Conservation (phyloP, 1,140 invertebrate species). For the Marisa cornuarietis region DNA sequence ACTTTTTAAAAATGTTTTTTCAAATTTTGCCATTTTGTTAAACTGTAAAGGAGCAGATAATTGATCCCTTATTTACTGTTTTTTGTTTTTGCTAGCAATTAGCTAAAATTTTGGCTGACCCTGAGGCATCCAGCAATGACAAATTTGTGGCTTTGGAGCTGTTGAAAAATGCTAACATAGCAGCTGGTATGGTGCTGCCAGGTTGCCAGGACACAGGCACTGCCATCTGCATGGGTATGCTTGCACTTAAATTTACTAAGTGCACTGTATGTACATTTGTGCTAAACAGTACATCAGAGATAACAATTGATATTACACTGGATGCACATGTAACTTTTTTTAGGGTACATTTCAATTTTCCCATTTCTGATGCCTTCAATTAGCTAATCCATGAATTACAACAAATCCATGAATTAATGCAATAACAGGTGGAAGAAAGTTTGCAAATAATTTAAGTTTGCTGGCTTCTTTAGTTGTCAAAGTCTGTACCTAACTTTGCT, state of each 20-base stretch:
- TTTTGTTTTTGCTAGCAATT: conserved; percentile 54
- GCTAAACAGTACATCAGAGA: no score
- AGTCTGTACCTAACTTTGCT: not conserved
- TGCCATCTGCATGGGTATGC: conserved; percentile 66
- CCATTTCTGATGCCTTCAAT: no score
- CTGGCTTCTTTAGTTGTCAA: not conserved
- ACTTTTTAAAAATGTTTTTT: conserved; percentile 5
- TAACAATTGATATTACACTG: no score
- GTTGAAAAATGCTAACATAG: conserved; percentile 67
- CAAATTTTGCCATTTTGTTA: not conserved
- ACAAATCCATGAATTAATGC: no score
- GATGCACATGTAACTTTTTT: no score
- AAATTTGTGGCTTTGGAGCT: conserved; percentile 67
- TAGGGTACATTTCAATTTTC: no score
- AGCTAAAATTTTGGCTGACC: conserved; percentile 64
- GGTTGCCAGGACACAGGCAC: conserved; percentile 68
- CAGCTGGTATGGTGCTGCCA: conserved; percentile 65
- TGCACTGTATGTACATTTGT: no score
- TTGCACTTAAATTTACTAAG: not conserved
- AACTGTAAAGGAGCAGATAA: not conserved
- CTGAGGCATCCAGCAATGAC: conserved; percentile 65
- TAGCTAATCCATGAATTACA: no score
- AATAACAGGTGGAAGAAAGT: no score
- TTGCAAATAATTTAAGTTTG: no score
- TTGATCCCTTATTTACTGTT: not conserved